phyloP scores from a whole-genome alignment of 1,140 invertebrate species.

The Drosophila carrolli region DNA sequence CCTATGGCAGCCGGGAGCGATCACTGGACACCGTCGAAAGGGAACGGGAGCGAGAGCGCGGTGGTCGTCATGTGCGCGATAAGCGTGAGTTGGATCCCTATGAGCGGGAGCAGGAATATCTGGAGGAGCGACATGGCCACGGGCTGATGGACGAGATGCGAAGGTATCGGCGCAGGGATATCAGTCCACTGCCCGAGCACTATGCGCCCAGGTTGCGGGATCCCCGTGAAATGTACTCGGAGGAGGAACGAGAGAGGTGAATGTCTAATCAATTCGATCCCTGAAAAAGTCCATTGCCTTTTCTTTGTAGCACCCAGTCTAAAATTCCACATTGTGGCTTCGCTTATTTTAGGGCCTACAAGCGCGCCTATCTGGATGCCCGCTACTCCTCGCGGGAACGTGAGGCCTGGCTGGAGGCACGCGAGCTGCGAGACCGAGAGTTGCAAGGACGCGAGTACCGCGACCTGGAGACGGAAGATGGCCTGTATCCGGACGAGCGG shows the following conservation, averaged over 20 bases:
- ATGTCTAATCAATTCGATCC: background rate
- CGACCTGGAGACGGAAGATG: constrained; percentile 67
- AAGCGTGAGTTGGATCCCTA: constrained; percentile 73
- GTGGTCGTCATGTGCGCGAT: constrained; percentile 52
- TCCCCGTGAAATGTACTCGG: constrained; percentile 72
- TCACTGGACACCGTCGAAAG: constrained; percentile 72
- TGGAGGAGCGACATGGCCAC: constrained; percentile 66
- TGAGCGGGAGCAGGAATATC: constrained; percentile 76
- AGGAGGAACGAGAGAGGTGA: constrained; percentile 77
- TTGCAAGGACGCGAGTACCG: constrained; percentile 70
- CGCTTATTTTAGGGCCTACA: constrained; percentile 59
- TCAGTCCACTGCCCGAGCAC: constrained; percentile 66
- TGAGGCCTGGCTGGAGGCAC: constrained; percentile 70
- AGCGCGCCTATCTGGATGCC: constrained; percentile 67
- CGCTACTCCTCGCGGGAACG: constrained; percentile 70
- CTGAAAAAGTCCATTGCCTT: background rate
- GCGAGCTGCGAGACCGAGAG: constrained; percentile 60
- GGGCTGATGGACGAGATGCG: constrained; percentile 71
- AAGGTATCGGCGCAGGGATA: constrained; percentile 66
- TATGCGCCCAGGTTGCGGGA: constrained; percentile 63
- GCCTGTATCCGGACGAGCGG: constrained; percentile 72
- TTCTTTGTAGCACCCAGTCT: background rate
- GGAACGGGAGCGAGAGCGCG: constrained; percentile 22
- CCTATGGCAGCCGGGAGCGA: constrained; percentile 71
- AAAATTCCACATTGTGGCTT: background rate